Percentiles rank a stretch among this genome's conserved stretches.
These are phyloP conservation scores for Candoia aspera DNA, from an alignment of 2,113 vertebrate species.

Conservation along the genomic window DNA sequence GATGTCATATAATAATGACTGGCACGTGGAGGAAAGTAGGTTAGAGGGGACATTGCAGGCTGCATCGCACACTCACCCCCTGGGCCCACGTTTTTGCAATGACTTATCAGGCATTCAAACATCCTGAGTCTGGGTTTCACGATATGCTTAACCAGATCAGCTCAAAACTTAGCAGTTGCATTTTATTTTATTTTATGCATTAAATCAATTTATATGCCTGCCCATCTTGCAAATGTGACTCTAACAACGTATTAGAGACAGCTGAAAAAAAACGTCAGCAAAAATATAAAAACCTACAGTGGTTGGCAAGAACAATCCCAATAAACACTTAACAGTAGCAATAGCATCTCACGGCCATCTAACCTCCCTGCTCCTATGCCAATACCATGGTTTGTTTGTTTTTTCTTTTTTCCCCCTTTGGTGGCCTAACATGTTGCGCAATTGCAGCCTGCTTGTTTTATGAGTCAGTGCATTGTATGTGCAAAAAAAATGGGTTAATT, in stretches of 20 bases:
- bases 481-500: background rate
- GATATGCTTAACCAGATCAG: background rate
- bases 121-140: background rate
- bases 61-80: background rate
- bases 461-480: background rate
- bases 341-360: background rate
- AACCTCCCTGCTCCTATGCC: background rate
- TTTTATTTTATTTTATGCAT: background rate
- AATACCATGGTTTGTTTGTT: background rate
- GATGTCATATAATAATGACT: background rate
- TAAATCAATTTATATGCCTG: background rate
- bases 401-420: background rate
- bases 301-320: background rate
- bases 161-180: background rate
- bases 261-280: background rate
- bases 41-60: background rate
- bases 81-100: background rate
- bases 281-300: background rate
- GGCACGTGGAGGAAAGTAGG: background rate
- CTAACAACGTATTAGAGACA: background rate
- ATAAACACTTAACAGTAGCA: background rate
- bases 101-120: background rate
- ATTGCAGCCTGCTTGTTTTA: background rate
- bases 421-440: background rate
- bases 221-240: background rate